Base-by-base conservation (phyloP, 1,140 invertebrate genomes). In the Riptortus pedestris region DNA sequence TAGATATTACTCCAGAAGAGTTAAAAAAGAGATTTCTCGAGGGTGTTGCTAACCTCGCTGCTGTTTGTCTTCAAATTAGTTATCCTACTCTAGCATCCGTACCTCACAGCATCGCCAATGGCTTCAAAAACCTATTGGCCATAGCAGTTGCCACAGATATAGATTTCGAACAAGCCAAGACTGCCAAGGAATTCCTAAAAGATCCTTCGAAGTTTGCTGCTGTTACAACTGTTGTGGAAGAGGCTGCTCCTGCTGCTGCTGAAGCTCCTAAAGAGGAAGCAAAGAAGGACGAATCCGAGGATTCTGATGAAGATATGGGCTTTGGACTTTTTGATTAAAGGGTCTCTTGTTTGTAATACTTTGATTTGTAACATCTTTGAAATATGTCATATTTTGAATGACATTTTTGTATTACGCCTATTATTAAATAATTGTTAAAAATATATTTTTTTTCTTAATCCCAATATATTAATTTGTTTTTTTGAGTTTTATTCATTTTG, bases 1-100 rank as follows among this genome's bases (percentile, higher is more conserved):
- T 99, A 67, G 96, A 99, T 78, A 98, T 99, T 76, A 98, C 96
- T 71, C 90, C 92, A 31, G 94, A 97, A 74, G 95, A 98, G 77
- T 78, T 99, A 20, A 81, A 89, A 26, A 83, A 82, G 52, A 91
- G 88, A 72, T 98, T 99, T 82, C 78, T 93, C 80, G 81, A 83
- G 72, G 96, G 95, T 71, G 93, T 98, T 55, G 85, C 87, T 63
- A 96, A 95, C 71, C 80, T 99, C 68, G 96, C 96, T 60, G 82
- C 93, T n/a, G 81, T 99, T 4, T 98, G 90, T 73, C 82, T 99
- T 72, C 77, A 82, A 31, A 93, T 99, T 72, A 89, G 91, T 29
- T 98, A 98, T 78, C 96, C 96, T 65, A 98, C 95, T n/a, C 76
- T 95, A 66, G 96, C 93, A 43, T 98, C 96, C 62, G 94, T 85